Base-by-base conservation (phyloP, 2,113 vertebrate species). In the Macquaria australasica region DNA sequence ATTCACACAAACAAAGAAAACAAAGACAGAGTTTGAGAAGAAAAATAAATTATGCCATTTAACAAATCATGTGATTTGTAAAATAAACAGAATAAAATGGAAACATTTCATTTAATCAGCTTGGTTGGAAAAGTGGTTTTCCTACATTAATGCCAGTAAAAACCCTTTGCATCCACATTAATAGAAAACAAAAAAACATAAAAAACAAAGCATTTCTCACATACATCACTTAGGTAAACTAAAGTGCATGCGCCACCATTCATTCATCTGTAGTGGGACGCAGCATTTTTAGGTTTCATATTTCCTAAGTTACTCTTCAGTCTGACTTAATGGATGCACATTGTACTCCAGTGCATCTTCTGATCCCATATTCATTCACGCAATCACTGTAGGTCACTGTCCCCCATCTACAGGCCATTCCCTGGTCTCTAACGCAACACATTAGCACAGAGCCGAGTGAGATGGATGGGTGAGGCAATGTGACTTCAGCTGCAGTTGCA, bases 281-380 rank as follows among this genome's bases (percentile, higher is more conserved):
- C 80, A 45, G 41, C 73, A 23, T 77, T 87, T 82, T 85, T 14
- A 76, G 79, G 28, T 59, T 79, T 60, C 70, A 59, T 73, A 80
- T 73, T 77, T 72, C 74, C 79, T 21, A 7, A 8, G 2, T 73
- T 77, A 34, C 55, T 11, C 59, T 56, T 81, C 78, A 84, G 73
- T 39, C 21, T 0, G 14, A 53, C 66, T 63, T 78, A 89, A 88
- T 88, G 84, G 86, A 83, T 82, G 66, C 53, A 72, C 55, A 69
- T 51, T 68, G 78, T 67, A 68, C 88, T 79, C 21, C 34, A 53
- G 66, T 81, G 64, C 81, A 81, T 83, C 80, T 50, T 80, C 78
- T 79, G 79, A 88, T 89, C 83, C 63, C 45, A 78, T 86, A 86
- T 87, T 84, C 81, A 84, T 82, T 86, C 87, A 83, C 70, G 83